Percentiles rank a stretch among this genome's conserved stretches.
phyloP scores from a whole-genome alignment of 2,113 vertebrate genomes.

The Lagopus leucura region DNA sequence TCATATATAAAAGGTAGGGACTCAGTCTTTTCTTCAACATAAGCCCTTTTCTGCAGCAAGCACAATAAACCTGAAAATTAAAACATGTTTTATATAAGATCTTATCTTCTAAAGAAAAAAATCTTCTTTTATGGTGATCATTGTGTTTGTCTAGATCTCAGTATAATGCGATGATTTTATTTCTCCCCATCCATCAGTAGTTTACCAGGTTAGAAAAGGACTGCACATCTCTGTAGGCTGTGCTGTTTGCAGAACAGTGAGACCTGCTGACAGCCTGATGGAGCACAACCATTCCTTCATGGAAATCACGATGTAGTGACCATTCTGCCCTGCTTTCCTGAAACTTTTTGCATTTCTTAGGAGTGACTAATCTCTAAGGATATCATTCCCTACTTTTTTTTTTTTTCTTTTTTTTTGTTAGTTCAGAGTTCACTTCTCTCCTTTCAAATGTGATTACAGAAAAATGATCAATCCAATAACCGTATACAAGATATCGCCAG shows the following conservation, averaged over 20 bases:
- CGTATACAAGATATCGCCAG: background rate
- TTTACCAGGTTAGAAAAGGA: background rate
- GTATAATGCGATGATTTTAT: background rate
- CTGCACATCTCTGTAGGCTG: background rate
- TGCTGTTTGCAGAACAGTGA: background rate
- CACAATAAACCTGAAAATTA: background rate
- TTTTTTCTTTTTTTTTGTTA: background rate
- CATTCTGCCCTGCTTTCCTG: background rate
- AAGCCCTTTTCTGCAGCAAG: background rate
- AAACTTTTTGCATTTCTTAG: background rate
- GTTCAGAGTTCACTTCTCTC: background rate
- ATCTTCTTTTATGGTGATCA: background rate
- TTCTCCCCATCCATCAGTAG: background rate
- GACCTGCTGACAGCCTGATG: background rate
- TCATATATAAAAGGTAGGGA: background rate
- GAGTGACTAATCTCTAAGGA: background rate
- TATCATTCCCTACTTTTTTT: background rate
- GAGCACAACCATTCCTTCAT: background rate
- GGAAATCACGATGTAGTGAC: background rate
- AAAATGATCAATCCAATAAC: background rate
- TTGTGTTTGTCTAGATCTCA: background rate
- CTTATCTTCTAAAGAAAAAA: background rate
- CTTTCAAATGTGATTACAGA: background rate
- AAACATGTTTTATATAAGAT: background rate
- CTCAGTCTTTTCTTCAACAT: background rate